Base-by-base conservation (phyloP, 2,888 invertebrate genomes). In the Tetragonisca angustula region DNA sequence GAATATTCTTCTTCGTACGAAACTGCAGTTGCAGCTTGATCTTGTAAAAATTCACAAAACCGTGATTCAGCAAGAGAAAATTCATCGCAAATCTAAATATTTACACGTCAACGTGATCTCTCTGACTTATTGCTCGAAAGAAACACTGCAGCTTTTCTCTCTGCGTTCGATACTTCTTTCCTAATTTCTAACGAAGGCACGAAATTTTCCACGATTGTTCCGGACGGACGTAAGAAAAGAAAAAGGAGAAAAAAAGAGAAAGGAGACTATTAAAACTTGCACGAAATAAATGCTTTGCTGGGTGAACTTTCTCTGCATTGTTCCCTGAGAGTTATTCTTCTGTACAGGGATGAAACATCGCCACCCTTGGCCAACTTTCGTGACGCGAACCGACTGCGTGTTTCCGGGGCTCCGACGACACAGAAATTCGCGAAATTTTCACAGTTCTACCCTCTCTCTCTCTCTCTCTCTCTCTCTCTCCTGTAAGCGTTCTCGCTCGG, bases 341-440 rank as follows among this genome's bases (percentile, higher is more conserved):
- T 24, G 36, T 21, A n/a, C 11, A n/a, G n/a, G 36, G 56, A 36
- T 36, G n/a, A 70, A 36, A 56, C 54, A 36, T 36, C 36, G n/a
- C 54, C 54, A 56, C 32, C 54, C 19, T 56, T 70, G 77, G 54
- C 71, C 43, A 80, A 86, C 49, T 80, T 86, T 76, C 56, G 27
- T 21, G 50, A 50, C 76, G 59, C 75, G 67, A 75, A 54, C 64
- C 68, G 76, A 76, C 59, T 27, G 65, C 70, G 24, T 24, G 71
- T 71, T 71, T 71, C 59, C 71, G 11, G 36, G 43, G 4, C n/a
- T 5, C 11, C 3, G 24, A 56, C 43, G 15, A 24, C 43, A 73
- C 61, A 27, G 73, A 73, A 62, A 62, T 73, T 73, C 62, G 15
- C 49, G 21, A 32, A 50, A 50, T 73, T 62, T 27, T 73, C 49